Conservation (phyloP, 2,888 invertebrate species). For the Trisateles emortualis region DNA sequence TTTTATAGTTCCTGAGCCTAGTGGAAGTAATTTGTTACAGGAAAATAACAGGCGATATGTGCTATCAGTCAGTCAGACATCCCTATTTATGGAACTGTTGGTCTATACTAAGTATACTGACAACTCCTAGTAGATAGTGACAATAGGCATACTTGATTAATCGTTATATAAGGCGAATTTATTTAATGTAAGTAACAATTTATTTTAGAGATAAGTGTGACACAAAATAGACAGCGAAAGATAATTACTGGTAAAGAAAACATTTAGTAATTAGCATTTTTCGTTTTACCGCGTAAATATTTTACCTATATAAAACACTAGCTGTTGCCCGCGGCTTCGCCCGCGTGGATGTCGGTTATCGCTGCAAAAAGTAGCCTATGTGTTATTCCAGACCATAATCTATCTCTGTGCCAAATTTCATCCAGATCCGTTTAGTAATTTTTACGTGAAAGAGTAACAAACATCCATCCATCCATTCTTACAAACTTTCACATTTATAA, state of each 20-base stretch:
- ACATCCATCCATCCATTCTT: too few relatives aligned
- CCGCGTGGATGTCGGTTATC: too few relatives aligned
- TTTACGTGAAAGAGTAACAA: too few relatives aligned
- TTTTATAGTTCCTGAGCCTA: conserved; percentile 24
- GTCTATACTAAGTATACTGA: conserved; percentile 8
- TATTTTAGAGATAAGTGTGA: conserved; percentile 2
- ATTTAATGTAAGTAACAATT: conserved; percentile 9
- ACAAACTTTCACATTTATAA: too few relatives aligned
- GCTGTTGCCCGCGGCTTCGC: too few relatives aligned
- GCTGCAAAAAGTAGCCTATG: too few relatives aligned
- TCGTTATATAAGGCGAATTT: conserved; percentile 3
- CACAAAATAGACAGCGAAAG: not conserved
- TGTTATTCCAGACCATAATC: too few relatives aligned
- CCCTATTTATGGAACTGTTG: conserved; percentile 29
- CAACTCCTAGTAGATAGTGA: conserved; percentile 16
- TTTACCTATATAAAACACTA: too few relatives aligned
- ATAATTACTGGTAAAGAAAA: not conserved
- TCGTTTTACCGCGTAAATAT: too few relatives aligned
- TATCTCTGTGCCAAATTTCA: too few relatives aligned
- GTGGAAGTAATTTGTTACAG: conserved; percentile 21
- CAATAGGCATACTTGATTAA: conserved; percentile 20
- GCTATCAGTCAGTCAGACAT: conserved; percentile 27
- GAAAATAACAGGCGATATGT: conserved; percentile 34
- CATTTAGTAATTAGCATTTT: too few relatives aligned
- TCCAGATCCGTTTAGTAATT: too few relatives aligned